A percentile compares a stretch with the other conserved stretches of the same genome.
Conservation (phyloP, 2,888 invertebrate genomes). For the Brachynemurus nebulosus region DNA sequence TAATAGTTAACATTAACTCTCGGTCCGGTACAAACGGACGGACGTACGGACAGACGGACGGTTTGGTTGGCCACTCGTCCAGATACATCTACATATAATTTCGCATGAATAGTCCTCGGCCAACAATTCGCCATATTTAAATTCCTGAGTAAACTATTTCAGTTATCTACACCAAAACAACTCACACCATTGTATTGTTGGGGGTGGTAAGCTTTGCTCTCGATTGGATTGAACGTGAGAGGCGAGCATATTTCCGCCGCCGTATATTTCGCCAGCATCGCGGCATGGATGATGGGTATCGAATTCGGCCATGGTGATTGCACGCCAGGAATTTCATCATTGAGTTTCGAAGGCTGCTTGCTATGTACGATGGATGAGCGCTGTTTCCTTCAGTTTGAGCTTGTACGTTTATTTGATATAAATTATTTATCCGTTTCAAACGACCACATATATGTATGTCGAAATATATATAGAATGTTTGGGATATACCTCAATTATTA, state of each 20-base stretch:
- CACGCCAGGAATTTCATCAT: constrained; percentile 11
- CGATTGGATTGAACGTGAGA: neutral
- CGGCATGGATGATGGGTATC: constrained; percentile 1
- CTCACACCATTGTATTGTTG: neutral
- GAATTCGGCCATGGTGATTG: constrained; percentile 7
- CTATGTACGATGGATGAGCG: too few species aligned
- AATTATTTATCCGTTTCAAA: too few species aligned
- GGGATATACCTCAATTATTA: too few species aligned
- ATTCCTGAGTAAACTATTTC: constrained; percentile 8
- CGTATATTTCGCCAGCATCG: neutral
- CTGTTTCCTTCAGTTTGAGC: too few species aligned
- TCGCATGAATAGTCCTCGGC: constrained; percentile 7
- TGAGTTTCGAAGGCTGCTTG: too few species aligned
- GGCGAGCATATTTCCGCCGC: neutral
- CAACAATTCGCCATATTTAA: constrained; percentile 10
- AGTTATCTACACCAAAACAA: constrained; percentile 1
- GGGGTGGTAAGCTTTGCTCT: neutral
- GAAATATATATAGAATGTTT: too few species aligned
- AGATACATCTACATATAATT: constrained; percentile 3
- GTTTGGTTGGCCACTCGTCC: neutral
- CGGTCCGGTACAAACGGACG: too few species aligned
- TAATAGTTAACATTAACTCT: too few species aligned
- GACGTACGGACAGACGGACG: neutral
- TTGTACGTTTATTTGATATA: too few species aligned
- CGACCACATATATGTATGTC: too few species aligned